phyloP scores from a whole-genome alignment of 2,113 vertebrate species.

The Phalacrocorax brasilianus region DNA sequence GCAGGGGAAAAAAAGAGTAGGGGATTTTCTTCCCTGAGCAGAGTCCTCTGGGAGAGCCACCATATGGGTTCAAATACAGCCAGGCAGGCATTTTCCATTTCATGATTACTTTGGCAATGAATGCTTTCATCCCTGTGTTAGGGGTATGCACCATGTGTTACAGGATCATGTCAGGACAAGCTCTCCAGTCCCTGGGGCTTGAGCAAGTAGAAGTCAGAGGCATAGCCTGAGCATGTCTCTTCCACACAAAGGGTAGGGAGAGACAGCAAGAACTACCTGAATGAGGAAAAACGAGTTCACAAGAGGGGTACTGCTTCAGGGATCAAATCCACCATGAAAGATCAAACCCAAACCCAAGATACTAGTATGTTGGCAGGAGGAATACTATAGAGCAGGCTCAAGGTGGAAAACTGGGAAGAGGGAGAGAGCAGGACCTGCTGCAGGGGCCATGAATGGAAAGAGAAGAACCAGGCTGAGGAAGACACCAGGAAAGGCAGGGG shows the following conservation, averaged over 20 bases:
- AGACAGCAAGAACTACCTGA: background rate
- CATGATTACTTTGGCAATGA: background rate
- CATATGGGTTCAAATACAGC: background rate
- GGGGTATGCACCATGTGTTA: background rate
- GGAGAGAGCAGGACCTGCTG: background rate
- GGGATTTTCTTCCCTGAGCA: background rate
- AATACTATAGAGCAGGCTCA: background rate
- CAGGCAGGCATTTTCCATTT: background rate
- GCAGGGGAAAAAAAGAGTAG: background rate
- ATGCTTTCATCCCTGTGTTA: background rate
- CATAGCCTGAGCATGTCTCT: background rate
- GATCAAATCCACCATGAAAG: background rate
- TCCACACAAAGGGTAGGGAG: background rate
- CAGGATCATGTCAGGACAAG: background rate
- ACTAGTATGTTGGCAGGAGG: background rate
- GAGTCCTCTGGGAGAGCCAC: background rate
- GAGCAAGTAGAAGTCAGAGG: background rate
- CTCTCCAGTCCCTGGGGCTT: background rate
- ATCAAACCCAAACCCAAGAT: background rate
- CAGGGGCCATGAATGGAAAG: background rate
- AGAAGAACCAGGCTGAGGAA: background rate
- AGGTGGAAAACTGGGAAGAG: background rate
- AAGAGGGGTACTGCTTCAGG: background rate
- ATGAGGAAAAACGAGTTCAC: background rate
- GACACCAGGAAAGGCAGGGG: background rate